Base-by-base conservation (phyloP, 2,113 vertebrate genomes). In the Echinops telfairi region DNA sequence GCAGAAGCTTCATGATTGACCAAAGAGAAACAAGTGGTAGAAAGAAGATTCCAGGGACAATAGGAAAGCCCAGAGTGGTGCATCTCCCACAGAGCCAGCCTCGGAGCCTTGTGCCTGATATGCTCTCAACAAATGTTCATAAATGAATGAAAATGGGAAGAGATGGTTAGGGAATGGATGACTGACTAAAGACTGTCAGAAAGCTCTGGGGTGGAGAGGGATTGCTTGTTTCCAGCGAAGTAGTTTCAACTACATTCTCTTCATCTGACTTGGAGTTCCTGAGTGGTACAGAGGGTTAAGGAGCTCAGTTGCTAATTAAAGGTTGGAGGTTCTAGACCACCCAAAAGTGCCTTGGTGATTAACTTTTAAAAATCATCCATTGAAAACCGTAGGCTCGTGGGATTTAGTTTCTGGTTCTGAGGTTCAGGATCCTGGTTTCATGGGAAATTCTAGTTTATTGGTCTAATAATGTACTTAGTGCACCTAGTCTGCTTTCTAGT, bases 1-100 rank as follows among this genome's bases (percentile, higher is more conserved):
- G 88, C 71, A 94, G 76, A 83, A 88, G 60, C 79, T 90, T 88
- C 60, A 31, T 62, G 73, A 80, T 76, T 27, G 83, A 91, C 25
- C 19, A 43, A 23, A 86, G 29, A 68, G 75, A 79, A 4, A 58
- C 66, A 33, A 77, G 17, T 29, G 16, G 7, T 14, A 8, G 33
- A 93, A 86, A n/a, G 75, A 79, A 40, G 36, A 82, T 38, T 88
- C 79, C 20, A 62, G 33, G 64, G 53, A 38, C 27, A 83, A 80
- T 14, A 31, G 38, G 38, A 83, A 93, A 64, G 19, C 76, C 29
- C 58, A 57, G 70, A 33, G 33, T 89, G 58, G 31, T 22, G 0
- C 14, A 17, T 87, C 29, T 78, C 71, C 58, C 57, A 64, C 29
- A 40, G 62, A 89, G 71, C 70, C 9, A 38, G n/a, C n/a, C 75